A percentile compares a stretch with the other conserved stretches of the same genome.
phyloP scores from a whole-genome alignment of 2,888 invertebrate genomes.

The Ectemnius cavifrons region DNA sequence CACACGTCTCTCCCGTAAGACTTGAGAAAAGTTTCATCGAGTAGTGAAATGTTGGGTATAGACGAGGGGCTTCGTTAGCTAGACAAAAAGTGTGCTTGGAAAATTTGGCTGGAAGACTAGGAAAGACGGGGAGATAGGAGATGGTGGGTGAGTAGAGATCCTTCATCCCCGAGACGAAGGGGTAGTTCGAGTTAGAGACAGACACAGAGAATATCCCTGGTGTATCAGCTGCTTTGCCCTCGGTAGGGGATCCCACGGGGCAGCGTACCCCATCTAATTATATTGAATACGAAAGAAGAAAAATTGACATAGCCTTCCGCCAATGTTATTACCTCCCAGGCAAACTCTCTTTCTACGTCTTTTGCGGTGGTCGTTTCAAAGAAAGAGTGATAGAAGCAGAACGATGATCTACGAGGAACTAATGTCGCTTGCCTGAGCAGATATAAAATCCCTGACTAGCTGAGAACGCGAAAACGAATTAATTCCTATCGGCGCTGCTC shows the following conservation, averaged over 20 bases:
- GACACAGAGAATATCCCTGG: slow-evolving; percentile 9
- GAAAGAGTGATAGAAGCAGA: no score
- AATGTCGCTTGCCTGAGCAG: no score
- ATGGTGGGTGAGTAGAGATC: neutral
- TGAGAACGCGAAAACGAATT: slow-evolving; percentile 49
- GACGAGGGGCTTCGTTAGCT: slow-evolving; percentile 11
- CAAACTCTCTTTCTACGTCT: neutral
- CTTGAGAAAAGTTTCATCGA: slow-evolving; percentile 53
- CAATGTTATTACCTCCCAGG: neutral
- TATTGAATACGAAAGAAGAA: slow-evolving; percentile 17
- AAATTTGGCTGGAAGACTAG: slow-evolving; percentile 43
- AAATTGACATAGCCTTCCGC: neutral
- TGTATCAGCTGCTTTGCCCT: slow-evolving; percentile 29
- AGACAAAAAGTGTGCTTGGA: slow-evolving; percentile 14
- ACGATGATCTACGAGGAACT: no score
- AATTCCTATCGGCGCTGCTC: slow-evolving; percentile 47
- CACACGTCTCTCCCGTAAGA: slow-evolving; percentile 51
- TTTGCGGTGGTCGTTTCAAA: neutral
- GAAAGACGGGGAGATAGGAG: slow-evolving; percentile 7
- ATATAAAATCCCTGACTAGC: neutral
- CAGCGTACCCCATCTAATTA: slow-evolving; percentile 27
- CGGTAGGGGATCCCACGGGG: slow-evolving; percentile 24
- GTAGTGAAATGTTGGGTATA: slow-evolving; percentile 29
- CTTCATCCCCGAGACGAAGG: slow-evolving; percentile 16
- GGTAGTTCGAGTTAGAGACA: slow-evolving; percentile 44